A percentile compares a stretch with the other conserved stretches of the same genome.
phyloP scores from a whole-genome alignment of 37 sponge, comb jelly and placozoan genomes.

The Tethya wilhelma region DNA sequence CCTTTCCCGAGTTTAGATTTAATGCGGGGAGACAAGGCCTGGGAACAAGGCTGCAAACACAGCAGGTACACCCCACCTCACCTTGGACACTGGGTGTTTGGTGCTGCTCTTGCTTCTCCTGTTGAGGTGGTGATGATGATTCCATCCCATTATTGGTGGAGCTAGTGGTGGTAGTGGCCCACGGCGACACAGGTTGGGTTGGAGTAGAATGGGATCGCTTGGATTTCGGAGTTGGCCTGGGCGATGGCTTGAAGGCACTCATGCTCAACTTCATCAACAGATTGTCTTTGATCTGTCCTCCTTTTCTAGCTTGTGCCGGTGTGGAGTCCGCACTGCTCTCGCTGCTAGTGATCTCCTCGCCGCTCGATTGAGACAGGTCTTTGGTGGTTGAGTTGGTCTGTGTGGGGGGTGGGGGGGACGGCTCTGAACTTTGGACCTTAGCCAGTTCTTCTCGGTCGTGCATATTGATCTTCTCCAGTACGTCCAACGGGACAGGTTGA shows the following conservation, averaged over 20 bases:
- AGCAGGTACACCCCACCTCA: too few relatives aligned
- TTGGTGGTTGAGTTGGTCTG: too few relatives aligned
- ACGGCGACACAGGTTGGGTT: not conserved
- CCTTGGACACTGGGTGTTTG: too few relatives aligned
- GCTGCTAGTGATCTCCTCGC: too few relatives aligned
- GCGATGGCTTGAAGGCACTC: slow-evolving; percentile 40
- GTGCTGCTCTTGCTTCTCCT: too few relatives aligned
- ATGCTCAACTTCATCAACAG: not conserved
- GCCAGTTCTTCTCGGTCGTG: slow-evolving; percentile 1
- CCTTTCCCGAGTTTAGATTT: too few relatives aligned
- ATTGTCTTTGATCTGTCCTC: too few relatives aligned
- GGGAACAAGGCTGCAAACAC: too few relatives aligned
- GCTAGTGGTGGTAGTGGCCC: not conserved
- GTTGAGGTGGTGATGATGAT: not conserved
- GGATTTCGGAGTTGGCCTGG: slow-evolving; percentile 33
- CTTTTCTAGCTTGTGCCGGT: not conserved
- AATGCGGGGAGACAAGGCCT: too few relatives aligned
- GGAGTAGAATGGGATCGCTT: not conserved
- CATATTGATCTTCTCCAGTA: slow-evolving; percentile 28
- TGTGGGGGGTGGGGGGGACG: too few relatives aligned
- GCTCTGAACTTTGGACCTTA: not conserved
- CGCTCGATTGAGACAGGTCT: too few relatives aligned
- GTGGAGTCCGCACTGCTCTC: not conserved
- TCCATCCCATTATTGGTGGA: not conserved
- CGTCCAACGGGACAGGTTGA: slow-evolving; percentile 63